These are phyloP conservation scores for Didymodactylos carnosus DNA, from an alignment of 2,888 invertebrate species.

Conservation along the genomic window DNA sequence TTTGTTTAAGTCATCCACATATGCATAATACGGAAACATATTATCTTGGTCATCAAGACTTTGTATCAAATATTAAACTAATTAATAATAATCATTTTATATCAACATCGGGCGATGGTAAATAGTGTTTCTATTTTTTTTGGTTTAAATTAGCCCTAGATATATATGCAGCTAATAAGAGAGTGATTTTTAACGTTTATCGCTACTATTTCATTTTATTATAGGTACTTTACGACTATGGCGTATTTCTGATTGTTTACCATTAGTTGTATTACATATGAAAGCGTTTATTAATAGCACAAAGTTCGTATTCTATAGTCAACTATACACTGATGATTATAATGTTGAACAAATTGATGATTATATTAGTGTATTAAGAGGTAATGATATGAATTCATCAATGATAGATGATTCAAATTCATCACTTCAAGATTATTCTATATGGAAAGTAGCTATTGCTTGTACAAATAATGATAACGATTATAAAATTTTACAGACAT, in stretches of 20 bases:
- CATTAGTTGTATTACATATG: not conserved
- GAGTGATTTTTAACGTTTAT: no score
- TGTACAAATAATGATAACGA: not conserved
- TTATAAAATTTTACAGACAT: no score
- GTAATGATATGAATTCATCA: no score
- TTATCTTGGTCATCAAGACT: conserved; percentile 5
- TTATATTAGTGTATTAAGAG: no score
- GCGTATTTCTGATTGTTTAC: not conserved
- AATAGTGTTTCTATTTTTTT: not conserved
- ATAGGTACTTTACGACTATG: not conserved
- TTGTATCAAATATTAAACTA: conserved; percentile 3
- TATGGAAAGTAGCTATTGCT: not conserved
- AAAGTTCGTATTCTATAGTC: not conserved
- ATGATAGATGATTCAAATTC: not conserved
- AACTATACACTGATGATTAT: not conserved
- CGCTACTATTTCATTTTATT: not conserved
- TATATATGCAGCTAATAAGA: no score
- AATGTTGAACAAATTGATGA: not conserved
- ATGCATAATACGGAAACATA: conserved; percentile 53
- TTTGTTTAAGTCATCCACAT: conserved; percentile 60
- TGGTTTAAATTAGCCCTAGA: no score
- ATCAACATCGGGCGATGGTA: conserved; percentile 4
- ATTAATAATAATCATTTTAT: not conserved
- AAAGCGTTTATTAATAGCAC: not conserved
- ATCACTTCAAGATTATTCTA: not conserved